Evolutionary conservation across 2,797 vertebrate species (phyloP).

Genomic region (Rhabdomys pumilio): DNA sequence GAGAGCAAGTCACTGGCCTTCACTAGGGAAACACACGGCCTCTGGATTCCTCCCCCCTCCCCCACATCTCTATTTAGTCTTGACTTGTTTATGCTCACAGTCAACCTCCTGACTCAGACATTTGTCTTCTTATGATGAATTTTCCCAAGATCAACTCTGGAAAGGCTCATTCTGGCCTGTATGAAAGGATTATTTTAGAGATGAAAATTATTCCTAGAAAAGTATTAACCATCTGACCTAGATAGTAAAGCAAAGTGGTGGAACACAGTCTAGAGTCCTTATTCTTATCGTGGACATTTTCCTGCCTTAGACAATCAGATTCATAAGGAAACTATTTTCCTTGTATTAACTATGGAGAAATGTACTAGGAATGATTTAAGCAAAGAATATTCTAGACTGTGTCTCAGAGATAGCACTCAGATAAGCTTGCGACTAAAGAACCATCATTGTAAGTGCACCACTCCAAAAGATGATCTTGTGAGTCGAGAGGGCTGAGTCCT

Average conservation of each 20-base stretch:
- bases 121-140: not conserved
- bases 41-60: not conserved
- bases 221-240: not conserved
- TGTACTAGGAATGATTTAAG: constrained; percentile 5
- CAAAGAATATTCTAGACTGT: constrained; percentile 40
- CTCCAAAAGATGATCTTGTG: not conserved
- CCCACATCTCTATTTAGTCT: not conserved
- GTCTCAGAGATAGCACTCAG: constrained; percentile 24
- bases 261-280: not conserved
- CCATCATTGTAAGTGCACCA: not conserved
- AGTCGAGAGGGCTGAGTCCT: constrained; percentile 21
- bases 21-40: not conserved
- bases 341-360: not conserved
- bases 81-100: constrained; percentile 1
- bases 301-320: not conserved
- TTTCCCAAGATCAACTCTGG: not conserved
- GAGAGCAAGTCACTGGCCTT: not conserved
- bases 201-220: not conserved
- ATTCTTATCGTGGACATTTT: not conserved
- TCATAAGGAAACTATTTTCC: constrained; percentile 32
- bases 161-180: not conserved
- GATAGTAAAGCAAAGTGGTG: not conserved
- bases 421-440: constrained; percentile 34
- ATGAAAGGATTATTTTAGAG: constrained; percentile 28
- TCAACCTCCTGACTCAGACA: not conserved